Evolutionary conservation across 2,113 vertebrate species (phyloP), one percentile per base, ranked within the genome.

Genomic region (Polyodon spathula): DNA sequence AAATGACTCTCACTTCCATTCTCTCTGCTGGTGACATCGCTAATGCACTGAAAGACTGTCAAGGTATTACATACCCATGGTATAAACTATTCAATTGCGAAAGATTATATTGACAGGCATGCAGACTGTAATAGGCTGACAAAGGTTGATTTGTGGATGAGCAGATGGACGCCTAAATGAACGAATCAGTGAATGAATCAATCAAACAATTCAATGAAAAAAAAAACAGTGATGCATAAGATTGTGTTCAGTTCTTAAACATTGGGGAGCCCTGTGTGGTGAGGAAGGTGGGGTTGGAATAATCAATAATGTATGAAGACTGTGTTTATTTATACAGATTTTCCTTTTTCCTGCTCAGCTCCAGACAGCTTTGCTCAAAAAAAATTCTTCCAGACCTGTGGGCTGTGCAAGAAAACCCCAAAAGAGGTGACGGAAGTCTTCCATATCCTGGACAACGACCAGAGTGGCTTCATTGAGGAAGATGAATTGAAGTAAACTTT

Each of bases 331-430:
- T 43, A 15, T 38, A 44, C 5, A 42, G 11, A 17, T 63, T 54
- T 72, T 69, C 67, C 58, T 72, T 67, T 42, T 27, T 59, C 62
- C 72, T 72, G 70, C 69, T 62, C 75, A 99, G 96, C 90, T 76
- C 91, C 92, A 66, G 92, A 93, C 67, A 87, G 92, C 64, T 99
- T 98, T 76, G 86, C 86, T 82, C 83, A 88, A 80, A 97, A 94
- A 78, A 97, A 92, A 84, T 99, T 98, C 82, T 98, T 96, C 81
- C 81, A 93, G 81, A 82, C 92, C 42, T 95, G 89, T 59, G 96
- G 96, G 61, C 83, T 99, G 69, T 85, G 90, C 74, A 89, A 93
- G 74, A 97, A 95, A 84, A 90, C 85, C 0, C 85, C 87, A 60
- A 75, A 88, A 66, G 90, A 97, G 78, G 64, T 99, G 68, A 90